Evolutionary conservation across 1,140 invertebrate species (phyloP).

Genomic region (Liolophura sinensis): DNA sequence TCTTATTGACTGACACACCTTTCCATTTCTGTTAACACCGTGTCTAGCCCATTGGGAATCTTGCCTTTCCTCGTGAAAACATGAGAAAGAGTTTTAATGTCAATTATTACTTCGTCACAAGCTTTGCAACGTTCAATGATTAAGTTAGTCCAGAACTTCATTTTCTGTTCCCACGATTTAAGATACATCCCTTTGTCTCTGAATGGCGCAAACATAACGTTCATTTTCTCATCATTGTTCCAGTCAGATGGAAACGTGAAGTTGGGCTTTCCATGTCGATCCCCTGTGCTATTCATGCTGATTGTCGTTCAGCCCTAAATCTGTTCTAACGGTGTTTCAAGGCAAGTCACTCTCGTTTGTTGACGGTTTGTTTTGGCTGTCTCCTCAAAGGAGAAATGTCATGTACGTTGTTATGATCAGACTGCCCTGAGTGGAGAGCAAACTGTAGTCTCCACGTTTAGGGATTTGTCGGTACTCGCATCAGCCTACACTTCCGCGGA

Average conservation of each 20-base stretch:
- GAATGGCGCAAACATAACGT: conserved; percentile 49
- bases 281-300: conserved; percentile 2
- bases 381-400: not conserved
- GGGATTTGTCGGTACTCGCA: no score
- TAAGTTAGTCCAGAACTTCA: conserved; percentile 42
- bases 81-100: conserved; percentile 21
- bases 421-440: conserved; percentile 2
- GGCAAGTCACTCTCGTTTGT: not conserved
- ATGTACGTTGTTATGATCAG: conserved; percentile 8
- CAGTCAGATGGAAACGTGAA: conserved; percentile 23
- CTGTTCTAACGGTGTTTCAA: not conserved
- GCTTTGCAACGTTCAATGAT: conserved; percentile 24
- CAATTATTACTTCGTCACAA: conserved; percentile 23
- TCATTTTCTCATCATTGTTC: conserved; percentile 42
- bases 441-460: no score
- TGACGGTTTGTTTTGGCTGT: conserved; percentile 1
- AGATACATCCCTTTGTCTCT: conserved; percentile 45
- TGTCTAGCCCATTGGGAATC: conserved; percentile 35
- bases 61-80: conserved; percentile 42
- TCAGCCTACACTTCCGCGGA: no score
- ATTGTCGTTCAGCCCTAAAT: conserved; percentile 3
- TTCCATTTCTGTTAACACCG: conserved; percentile 39
- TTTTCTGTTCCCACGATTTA: conserved; percentile 45
- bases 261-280: not conserved
- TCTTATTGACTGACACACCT: conserved; percentile 19